phyloP scores from a whole-genome alignment of 2,113 vertebrate genomes.

The Mungos mungo region DNA sequence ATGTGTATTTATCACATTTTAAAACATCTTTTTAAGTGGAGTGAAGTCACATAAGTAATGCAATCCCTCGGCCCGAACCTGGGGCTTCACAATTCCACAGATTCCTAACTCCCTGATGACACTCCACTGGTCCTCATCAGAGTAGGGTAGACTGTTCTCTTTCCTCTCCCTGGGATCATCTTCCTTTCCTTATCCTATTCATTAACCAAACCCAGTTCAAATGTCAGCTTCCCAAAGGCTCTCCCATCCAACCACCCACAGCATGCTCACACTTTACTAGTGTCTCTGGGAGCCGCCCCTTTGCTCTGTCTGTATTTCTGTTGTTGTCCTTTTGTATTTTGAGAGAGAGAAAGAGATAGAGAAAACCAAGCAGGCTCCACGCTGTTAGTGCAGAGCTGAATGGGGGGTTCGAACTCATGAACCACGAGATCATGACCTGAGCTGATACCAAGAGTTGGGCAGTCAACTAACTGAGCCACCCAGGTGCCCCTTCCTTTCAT shows the following conservation, averaged over 20 bases:
- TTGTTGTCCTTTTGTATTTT: too few species aligned
- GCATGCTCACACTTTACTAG: rapidly evolving
- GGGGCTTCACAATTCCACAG: background rate
- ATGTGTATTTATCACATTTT: background rate
- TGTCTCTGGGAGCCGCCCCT: background rate
- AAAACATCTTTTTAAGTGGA: background rate
- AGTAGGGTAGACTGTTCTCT: background rate
- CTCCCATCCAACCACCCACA: background rate
- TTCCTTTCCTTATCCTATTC: background rate
- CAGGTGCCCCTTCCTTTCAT: too few species aligned
- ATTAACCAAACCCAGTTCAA: background rate
- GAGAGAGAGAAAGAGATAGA: too few species aligned
- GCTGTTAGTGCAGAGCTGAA: too few species aligned
- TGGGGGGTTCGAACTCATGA: too few species aligned
- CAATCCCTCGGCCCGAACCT: too few species aligned
- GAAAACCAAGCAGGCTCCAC: too few species aligned
- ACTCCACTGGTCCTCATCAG: background rate
- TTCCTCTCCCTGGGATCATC: background rate
- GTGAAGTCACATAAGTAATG: background rate
- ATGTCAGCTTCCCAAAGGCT: rapidly evolving
- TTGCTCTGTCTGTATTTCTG: rapidly evolving
- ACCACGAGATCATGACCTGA: too few species aligned
- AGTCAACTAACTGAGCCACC: too few species aligned
- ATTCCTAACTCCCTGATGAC: background rate
- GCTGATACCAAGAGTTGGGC: too few species aligned